Evolutionary conservation across 2,888 invertebrate genomes (phyloP).

Genomic region (Boloria euphrosyne): DNA sequence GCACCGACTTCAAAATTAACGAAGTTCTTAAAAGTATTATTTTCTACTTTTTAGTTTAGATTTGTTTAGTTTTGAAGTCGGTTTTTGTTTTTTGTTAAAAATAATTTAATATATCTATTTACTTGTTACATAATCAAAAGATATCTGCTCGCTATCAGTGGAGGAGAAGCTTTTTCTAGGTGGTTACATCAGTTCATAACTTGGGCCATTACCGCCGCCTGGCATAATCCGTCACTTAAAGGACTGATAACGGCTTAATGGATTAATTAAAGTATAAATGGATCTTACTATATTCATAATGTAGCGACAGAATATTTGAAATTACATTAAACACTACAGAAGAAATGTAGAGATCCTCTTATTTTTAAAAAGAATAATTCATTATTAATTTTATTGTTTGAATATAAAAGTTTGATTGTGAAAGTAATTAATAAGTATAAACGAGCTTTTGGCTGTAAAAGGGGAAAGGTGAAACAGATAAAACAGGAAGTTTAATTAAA

Average conservation of each 20-base stretch:
- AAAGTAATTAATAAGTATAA: too few relatives aligned
- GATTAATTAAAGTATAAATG: slow-evolving; percentile 18
- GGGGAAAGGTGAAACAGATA: too few relatives aligned
- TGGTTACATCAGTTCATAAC: slow-evolving; percentile 27
- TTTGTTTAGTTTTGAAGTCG: too few relatives aligned
- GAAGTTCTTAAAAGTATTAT: too few relatives aligned
- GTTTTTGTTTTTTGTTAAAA: too few relatives aligned
- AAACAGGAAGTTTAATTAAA: too few relatives aligned
- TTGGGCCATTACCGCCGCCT: slow-evolving; percentile 15
- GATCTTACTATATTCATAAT: background rate
- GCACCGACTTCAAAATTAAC: too few relatives aligned
- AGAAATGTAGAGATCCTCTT: too few relatives aligned
- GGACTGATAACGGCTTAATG: slow-evolving; percentile 26
- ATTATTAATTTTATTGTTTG: background rate
- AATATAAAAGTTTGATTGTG: background rate
- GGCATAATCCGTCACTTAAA: slow-evolving; percentile 28
- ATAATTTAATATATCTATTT: background rate
- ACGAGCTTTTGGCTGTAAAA: too few relatives aligned
- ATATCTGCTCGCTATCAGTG: background rate
- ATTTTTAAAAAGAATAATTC: too few relatives aligned
- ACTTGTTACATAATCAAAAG: background rate
- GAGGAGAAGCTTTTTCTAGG: slow-evolving; percentile 3
- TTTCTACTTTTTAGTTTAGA: too few relatives aligned
- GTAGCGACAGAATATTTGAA: background rate
- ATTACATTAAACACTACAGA: too few relatives aligned